Base-by-base conservation (phyloP, 2,888 invertebrate genomes). In the Drosophila neoperkinsi region DNA sequence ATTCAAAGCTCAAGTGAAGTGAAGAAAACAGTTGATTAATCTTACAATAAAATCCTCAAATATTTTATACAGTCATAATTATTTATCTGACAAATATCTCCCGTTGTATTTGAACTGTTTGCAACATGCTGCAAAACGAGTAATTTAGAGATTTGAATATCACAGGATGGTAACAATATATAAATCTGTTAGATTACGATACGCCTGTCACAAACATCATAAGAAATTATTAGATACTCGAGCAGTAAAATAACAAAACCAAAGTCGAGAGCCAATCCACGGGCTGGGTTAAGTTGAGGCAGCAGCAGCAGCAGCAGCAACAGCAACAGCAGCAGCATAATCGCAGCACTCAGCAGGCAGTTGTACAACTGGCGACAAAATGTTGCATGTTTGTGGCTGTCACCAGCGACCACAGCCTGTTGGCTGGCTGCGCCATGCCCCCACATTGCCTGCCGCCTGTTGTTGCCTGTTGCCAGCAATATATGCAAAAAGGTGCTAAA, bases 401-500 rank as follows among this genome's bases (percentile, higher is more conserved):
- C 90, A 90, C 71, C 81, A 77, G 77, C 67, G 53, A 65, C 58
- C 60, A 60, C 38, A 41, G 75, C 65, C 71, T 68, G 74, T 46
- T 62, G 66, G 63, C 63, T 53, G 51, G 59, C 46, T 56, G 70
- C 60, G 49, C 61, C 65, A 46, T 69, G 73, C 74, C 38, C 6
- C 46, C 36, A 9, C 21, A 30, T 50, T 33, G 63, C 71, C 56
- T 59, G 77, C 59, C 43, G 74, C 79, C 50, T 30, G 57, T 43
- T 18, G 52, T 41, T 53, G 57, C 53, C 58, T 56, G 69, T 66
- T 75, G 71, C 67, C 57, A 57, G 81, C 79, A 90, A 88, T 85
- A 79, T 87, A 87, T 89, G 90, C 87, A 90, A 90, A 86, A 88
- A 88, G 84, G 91, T 90, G 90, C 89, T 88, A 86, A 88, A 90